These are phyloP conservation scores for Entomyzon cyanotis DNA, from an alignment of 2,113 vertebrate genomes.

Conservation along the genomic window DNA sequence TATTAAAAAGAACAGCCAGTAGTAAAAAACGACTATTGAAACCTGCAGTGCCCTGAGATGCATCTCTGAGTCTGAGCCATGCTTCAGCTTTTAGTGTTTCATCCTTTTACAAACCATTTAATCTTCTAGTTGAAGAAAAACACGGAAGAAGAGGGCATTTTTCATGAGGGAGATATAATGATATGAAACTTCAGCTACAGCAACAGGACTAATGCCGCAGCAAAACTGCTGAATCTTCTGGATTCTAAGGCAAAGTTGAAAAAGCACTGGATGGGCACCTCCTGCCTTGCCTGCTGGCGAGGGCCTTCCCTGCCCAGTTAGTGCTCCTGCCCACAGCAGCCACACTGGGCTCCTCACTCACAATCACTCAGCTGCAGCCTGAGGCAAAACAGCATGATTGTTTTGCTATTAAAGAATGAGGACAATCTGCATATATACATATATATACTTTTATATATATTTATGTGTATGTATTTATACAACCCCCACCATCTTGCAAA, in stretches of 20 bases:
- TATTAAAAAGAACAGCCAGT: neutral
- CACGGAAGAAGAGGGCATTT: accelerated
- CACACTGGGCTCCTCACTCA: accelerated
- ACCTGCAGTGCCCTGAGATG: neutral
- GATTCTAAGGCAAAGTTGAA: neutral
- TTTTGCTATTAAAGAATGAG: neutral
- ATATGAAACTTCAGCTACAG: neutral
- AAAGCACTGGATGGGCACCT: accelerated
- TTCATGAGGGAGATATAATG: neutral
- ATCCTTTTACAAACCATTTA: neutral
- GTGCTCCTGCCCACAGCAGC: accelerated
- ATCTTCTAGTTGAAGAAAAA: neutral
- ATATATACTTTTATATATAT: neutral
- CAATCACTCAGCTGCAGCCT: neutral
- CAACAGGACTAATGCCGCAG: neutral
- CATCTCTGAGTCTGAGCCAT: accelerated
- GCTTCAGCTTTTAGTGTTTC: neutral
- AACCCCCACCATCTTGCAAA: neutral
- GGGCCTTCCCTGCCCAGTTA: neutral
- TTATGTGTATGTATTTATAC: neutral
- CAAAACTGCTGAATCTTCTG: neutral
- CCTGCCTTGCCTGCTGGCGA: accelerated
- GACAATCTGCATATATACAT: neutral
- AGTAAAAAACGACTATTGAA: neutral
- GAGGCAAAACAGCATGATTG: neutral